phyloP scores from a whole-genome alignment of 2,113 vertebrate species.

The Pterocles gutturalis region DNA sequence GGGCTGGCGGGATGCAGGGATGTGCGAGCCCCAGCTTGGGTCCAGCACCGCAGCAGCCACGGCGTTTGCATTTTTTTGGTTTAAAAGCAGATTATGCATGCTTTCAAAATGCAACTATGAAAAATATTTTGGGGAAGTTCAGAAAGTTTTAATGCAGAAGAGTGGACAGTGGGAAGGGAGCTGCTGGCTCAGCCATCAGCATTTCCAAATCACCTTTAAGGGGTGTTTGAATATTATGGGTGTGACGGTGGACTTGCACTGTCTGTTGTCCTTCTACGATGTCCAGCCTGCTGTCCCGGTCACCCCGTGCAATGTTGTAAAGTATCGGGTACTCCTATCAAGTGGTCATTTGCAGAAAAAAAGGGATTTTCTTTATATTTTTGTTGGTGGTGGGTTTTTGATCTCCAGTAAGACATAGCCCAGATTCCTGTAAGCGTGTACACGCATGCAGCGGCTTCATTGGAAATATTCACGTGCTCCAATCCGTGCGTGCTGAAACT shows the following conservation, averaged over 20 bases:
- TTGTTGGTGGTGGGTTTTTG: not conserved
- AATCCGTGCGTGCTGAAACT: not conserved
- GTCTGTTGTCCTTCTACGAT: accelerated
- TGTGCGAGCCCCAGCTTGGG: not conserved
- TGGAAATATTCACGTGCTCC: not conserved
- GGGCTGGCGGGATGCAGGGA: not conserved
- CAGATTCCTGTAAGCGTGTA: not conserved
- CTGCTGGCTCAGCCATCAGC: not conserved
- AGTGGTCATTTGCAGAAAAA: not conserved
- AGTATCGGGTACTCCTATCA: accelerated
- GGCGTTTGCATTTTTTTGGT: accelerated
- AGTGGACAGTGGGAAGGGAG: not conserved
- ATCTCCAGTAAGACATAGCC: not conserved
- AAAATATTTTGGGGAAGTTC: not conserved
- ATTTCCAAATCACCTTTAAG: not conserved
- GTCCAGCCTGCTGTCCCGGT: not conserved
- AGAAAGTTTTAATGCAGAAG: not conserved
- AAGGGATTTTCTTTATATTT: not conserved
- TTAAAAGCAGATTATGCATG: not conserved
- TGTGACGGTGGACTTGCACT: not conserved
- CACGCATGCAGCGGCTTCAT: not conserved
- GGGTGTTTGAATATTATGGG: not conserved
- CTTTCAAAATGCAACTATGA: not conserved
- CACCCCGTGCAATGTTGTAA: accelerated
- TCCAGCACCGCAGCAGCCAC: not conserved